These are phyloP conservation scores for Crotalus tigris DNA, from an alignment of 2,113 vertebrate genomes.

Conservation along the genomic window DNA sequence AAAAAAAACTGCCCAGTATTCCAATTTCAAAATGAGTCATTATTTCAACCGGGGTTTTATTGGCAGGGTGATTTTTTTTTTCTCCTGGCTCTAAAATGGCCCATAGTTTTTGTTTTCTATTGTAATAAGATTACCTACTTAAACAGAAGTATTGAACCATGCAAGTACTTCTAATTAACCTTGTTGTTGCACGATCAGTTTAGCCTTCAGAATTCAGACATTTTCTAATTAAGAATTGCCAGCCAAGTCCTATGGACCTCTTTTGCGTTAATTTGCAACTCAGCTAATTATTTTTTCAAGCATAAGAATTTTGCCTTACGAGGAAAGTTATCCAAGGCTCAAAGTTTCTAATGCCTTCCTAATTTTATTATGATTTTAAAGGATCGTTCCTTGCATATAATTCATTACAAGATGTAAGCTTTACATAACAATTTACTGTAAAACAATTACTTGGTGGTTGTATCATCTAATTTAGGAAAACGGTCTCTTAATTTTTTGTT, in stretches of 20 bases:
- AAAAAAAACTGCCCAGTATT: not conserved
- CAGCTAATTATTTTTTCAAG: conserved; percentile 11
- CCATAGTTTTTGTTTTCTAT: conserved; percentile 54
- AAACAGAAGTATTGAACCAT: conserved; percentile 47
- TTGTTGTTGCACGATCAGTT: conserved; percentile 44
- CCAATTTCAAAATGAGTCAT: conserved; percentile 46
- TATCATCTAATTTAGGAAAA: not conserved
- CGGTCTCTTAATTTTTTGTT: not conserved
- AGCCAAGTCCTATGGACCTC: conserved; percentile 5
- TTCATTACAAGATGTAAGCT: not conserved
- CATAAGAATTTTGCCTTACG: not conserved
- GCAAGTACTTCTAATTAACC: conserved; percentile 63
- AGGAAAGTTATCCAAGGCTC: conserved; percentile 30
- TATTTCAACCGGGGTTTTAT: conserved; percentile 57
- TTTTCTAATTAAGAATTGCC: conserved; percentile 56
- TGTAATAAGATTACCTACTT: conserved; percentile 63
- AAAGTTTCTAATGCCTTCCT: conserved; percentile 1
- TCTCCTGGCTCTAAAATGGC: conserved; percentile 62
- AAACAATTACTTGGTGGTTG: not conserved
- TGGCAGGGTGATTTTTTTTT: conserved; percentile 59
- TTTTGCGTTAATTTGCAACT: conserved; percentile 19
- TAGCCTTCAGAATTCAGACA: conserved; percentile 49
- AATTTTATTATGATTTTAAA: not conserved
- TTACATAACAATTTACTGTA: not conserved
- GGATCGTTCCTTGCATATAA: not conserved